Base-by-base conservation (phyloP, 2,113 vertebrate species). In the Patagioenas fasciata region DNA sequence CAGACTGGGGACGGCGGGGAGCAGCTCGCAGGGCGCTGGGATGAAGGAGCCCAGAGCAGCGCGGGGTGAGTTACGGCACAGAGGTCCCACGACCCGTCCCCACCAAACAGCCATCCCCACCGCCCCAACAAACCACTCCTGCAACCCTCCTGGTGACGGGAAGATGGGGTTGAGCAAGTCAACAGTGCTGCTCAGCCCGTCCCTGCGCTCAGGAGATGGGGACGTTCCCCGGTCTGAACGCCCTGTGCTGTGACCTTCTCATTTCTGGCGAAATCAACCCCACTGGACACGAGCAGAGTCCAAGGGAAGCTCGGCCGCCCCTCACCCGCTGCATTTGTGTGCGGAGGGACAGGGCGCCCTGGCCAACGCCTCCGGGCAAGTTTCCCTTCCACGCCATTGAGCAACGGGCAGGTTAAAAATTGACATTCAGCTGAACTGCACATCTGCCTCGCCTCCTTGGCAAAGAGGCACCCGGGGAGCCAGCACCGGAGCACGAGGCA, bases 341-440 rank as follows among this genome's bases (percentile, higher is more conserved):
- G 75, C 0, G 3, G 31, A 48, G 40, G 73, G 23, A 74, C 73
- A 26, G 34, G 32, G 26, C 7, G 72, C 89, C 53, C 77, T 4
- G 1, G 2, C 34, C 71, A 73, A 11, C 74, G 53, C 58, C 71
- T 69, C 80, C 66, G 20, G 93, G 67, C 85, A 70, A 28, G 14
- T n/a, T 70, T 60, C 77, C 92, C 91, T 65, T 24, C 61, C 80
- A 9, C 7, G 1, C 42, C 58, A 3, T 13, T 67, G 83, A 86
- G 91, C 92, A 80, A 91, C 2, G 34, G 86, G 57, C 26, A 3
- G 19, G 94, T 95, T 96, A 96, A 95, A 87, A 42, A 92, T 81
- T 95, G 88, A 95, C 91, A 5, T 1, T 23, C 36, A 44, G 85
- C 79, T 13, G 25, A 73, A 26, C 23, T 3, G 2, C 20, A 18